Base-by-base conservation (phyloP, 2,888 invertebrate species). In the Limnephilus marmoratus region DNA sequence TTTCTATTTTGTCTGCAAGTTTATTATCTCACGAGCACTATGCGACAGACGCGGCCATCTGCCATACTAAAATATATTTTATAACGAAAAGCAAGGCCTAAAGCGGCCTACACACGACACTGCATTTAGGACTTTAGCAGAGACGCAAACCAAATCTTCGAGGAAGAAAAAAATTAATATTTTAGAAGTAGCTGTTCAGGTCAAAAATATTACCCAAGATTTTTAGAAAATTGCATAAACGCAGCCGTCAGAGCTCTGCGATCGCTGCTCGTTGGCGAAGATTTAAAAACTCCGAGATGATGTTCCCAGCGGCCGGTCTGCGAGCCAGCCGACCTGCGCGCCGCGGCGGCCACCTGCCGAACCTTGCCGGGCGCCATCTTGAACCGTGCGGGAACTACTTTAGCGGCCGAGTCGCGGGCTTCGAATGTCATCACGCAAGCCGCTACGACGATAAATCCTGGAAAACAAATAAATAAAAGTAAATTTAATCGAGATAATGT, bases 401-500 rank as follows among this genome's bases (percentile, higher is more conserved):
- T 98, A 2, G 99, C 98, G 0, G 99, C 98, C 93, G 98, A 98
- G 95, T 99, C 99, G 4, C 99, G 97, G 0, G 99, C 99, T 95
- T 99, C 99, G 95, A 99, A 99, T n/a, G 99, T 99, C 98, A 99
- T 99, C 90, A 99, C 99, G 95, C 99, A 99, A 0, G 99, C 99
- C 53, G 99, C 99, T 37, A 99, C 99, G 82, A 99, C 98, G 94
- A 99, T 98, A 95, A 99, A 99, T 81, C 98, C 98, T 98, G 94
- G 31, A 92, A 92, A 90, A 85, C 37, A n/a, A 29, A 82, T 31
- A 31, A 68, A 68, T 24, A 18, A 18, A 24, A 9, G 24, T 1
- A 9, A 24, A 2, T 2, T 9, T 24, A 24, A 24, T 68, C 24
- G 7, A 68, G 68, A 9, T 68, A 68, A 7, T n/a, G 0, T 11